Evolutionary conservation across 2,797 vertebrate genomes (phyloP), one percentile per base, ranked within the genome.

Genomic region (Syngnathus acus): DNA sequence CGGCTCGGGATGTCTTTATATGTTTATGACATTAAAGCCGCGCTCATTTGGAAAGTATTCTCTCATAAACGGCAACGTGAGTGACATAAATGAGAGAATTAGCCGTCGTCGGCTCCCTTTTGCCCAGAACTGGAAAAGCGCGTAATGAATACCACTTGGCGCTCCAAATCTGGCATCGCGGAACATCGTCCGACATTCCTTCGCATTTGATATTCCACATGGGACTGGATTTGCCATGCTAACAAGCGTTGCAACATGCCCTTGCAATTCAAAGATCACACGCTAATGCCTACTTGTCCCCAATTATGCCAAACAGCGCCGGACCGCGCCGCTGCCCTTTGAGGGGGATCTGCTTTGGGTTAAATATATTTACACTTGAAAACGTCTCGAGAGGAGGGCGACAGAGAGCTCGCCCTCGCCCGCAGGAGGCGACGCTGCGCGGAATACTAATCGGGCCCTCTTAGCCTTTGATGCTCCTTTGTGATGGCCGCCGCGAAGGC

Each of bases 341-440:
- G 84, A 87, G 86, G 85, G 61, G 79, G 74, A 75, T 92, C 82
- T 92, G 75, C 81, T 91, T 91, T 87, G 78, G 68, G 80, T 92
- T 86, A 88, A 76, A 83, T 83, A 70, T 89, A 87, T 89, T 91
- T 91, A 84, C 80, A 87, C 70, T 86, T 91, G 83, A 89, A 90
- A 90, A 91, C 82, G 81, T 77, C 84, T 86, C 64, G 0, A 82
- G 80, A 83, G 71, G 19, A 82, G 83, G 76, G 77, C 80, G 71
- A 82, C 83, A 68, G 77, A 85, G 73, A 81, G 88, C 78, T 73
- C 80, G 84, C 84, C 85, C 87, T 80, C 65, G 68, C 78, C 80
- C 78, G 78, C 83, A 85, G 82, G 88, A 87, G 84, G 85, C 84
- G 74, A 81, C 74, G 75, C 79, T 86, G 88, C 86, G 82, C 77